A percentile compares a stretch with the other conserved stretches of the same genome.
Conservation (phyloP, 2,113 vertebrate genomes). For the Solenodon paradoxus region DNA sequence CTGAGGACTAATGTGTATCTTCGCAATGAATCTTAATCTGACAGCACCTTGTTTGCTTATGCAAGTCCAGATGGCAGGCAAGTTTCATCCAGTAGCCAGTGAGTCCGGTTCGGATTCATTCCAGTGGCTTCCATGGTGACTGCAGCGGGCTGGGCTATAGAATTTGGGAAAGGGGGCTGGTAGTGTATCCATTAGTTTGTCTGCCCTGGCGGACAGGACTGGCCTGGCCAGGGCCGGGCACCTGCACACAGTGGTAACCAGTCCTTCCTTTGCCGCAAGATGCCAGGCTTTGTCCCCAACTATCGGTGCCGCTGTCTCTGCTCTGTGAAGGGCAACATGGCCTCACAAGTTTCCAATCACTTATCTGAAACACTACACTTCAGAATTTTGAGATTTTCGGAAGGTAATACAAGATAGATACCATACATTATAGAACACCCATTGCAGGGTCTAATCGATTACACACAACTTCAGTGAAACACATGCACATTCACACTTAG, state of each 20-base stretch:
- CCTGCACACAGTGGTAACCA: accelerated
- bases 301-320: not conserved
- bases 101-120: not conserved
- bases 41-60: not conserved
- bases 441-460: not conserved
- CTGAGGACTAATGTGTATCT: not conserved
- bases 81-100: not conserved
- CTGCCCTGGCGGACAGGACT: no score
- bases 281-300: not conserved
- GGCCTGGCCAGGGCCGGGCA: not conserved
- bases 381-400: not conserved
- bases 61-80: not conserved
- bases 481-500: not conserved
- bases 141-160: not conserved
- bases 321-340: not conserved
- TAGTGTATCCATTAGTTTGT: not conserved
- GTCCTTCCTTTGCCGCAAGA: not conserved
- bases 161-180: no score
- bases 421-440: no score
- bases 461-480: not conserved
- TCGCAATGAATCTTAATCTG: not conserved
- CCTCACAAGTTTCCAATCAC: no score
- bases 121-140: not conserved
- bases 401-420: not conserved
- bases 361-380: not conserved